Evolutionary conservation across 2,797 vertebrate genomes (phyloP).

Genomic region (Gephyroberyx darwinii): DNA sequence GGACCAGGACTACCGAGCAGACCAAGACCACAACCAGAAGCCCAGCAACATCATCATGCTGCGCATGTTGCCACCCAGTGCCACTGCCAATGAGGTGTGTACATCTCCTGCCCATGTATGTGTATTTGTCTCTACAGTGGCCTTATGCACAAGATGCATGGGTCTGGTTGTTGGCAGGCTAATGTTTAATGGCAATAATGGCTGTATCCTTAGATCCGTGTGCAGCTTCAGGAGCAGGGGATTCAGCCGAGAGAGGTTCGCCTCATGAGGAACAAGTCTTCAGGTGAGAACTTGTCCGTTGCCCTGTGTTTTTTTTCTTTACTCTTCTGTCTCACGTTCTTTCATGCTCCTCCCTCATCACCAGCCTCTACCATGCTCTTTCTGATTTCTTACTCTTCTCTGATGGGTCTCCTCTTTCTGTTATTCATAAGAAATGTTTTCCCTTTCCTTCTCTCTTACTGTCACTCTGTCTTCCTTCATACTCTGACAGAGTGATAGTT

Average conservation of each 20-base stretch:
- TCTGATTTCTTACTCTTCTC: slow-evolving; percentile 25
- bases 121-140: neutral
- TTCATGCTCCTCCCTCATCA: slow-evolving; percentile 40
- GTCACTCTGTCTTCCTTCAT: slow-evolving; percentile 24
- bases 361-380: slow-evolving; percentile 39
- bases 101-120: neutral
- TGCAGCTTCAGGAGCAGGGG: slow-evolving; percentile 87
- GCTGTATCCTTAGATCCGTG: slow-evolving; percentile 82
- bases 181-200: slow-evolving; percentile 13
- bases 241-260: slow-evolving; percentile 90
- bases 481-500: slow-evolving; percentile 32
- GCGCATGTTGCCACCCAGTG: slow-evolving; percentile 90
- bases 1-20: slow-evolving; percentile 91
- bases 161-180: neutral
- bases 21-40: slow-evolving; percentile 85
- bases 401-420: slow-evolving; percentile 26
- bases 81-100: slow-evolving; percentile 88
- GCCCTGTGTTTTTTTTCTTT: neutral
- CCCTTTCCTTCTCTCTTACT: slow-evolving; percentile 7
- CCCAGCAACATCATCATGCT: slow-evolving; percentile 96
- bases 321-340: slow-evolving; percentile 7
- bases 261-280: slow-evolving; percentile 93
- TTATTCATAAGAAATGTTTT: slow-evolving; percentile 17
- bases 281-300: slow-evolving; percentile 85
- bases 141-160: neutral